Evolutionary conservation across 35 echinoderm and acorn worm genomes (phyloP).

Genomic region (Acanthaster planci): DNA sequence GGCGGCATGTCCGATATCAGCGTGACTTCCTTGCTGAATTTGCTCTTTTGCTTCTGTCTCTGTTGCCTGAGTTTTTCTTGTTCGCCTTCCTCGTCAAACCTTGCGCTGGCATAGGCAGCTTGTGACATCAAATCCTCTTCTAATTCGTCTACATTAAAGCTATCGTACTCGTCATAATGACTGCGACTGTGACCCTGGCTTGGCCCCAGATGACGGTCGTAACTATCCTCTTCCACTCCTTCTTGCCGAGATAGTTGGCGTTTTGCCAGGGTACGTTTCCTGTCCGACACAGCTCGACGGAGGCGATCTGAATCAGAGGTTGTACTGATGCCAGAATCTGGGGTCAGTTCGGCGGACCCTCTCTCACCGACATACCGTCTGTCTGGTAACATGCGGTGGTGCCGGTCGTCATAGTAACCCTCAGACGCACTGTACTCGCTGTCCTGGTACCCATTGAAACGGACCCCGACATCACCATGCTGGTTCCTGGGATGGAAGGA

Average conservation of each 20-base stretch:
- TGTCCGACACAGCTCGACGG: constrained; percentile 38
- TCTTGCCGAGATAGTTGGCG: constrained; percentile 79
- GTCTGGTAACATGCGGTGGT: constrained; percentile 44
- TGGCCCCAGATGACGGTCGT: constrained; percentile 24
- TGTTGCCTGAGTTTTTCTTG: constrained; percentile 53
- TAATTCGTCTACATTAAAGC: constrained; percentile 46
- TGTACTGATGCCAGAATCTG: constrained; percentile 95
- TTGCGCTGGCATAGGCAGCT: constrained; percentile 30
- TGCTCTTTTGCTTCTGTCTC: constrained; percentile 84
- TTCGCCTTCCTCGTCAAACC: constrained; percentile 68
- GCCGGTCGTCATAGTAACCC: constrained; percentile 45
- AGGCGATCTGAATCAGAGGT: constrained; percentile 87
- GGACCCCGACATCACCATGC: constrained; percentile 7
- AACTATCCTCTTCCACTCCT: constrained; percentile 67
- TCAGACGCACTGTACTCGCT: constrained; percentile 38
- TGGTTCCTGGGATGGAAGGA: constrained; percentile 18
- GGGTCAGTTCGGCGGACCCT: constrained; percentile 87
- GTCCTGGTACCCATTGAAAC: constrained; percentile 18
- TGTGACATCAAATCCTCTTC: constrained; percentile 48
- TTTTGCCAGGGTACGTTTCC: constrained; percentile 43
- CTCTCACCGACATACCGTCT: constrained; percentile 62
- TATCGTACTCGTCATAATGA: constrained; percentile 53
- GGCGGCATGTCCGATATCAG: constrained; percentile 81
- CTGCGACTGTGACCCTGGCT: constrained; percentile 32
- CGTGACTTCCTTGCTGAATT: constrained; percentile 42